phyloP scores from a whole-genome alignment of 2,888 invertebrate genomes.

The Drosophila nr. fundita region DNA sequence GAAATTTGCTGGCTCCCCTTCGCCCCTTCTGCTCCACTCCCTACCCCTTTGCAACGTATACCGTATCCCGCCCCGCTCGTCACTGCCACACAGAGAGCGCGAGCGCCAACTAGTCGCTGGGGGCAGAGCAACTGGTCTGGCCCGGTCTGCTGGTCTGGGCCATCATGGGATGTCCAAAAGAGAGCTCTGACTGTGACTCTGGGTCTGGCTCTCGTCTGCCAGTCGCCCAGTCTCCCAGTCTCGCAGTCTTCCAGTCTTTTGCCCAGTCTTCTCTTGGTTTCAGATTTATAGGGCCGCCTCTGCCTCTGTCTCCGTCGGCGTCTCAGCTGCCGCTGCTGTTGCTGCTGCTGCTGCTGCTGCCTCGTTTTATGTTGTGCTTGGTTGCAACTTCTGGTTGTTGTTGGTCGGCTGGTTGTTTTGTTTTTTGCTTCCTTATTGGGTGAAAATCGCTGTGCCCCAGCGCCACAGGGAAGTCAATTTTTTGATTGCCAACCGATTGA shows the following conservation, averaged over 20 bases:
- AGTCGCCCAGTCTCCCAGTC: conserved; percentile 32
- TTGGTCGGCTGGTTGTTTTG: conserved; percentile 28
- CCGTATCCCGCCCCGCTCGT: conserved; percentile 7
- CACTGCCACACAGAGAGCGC: conserved; percentile 27
- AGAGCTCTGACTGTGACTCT: conserved; percentile 17
- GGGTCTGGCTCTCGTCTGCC: conserved; percentile 34
- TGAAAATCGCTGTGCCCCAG: conserved; percentile 67
- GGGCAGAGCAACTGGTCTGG: conserved; percentile 71
- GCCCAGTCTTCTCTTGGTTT: conserved; percentile 31
- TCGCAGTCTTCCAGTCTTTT: conserved; percentile 34
- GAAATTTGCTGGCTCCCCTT: conserved; percentile 23
- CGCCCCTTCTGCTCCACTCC: neutral
- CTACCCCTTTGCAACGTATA: no score
- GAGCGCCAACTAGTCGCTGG: conserved; percentile 58
- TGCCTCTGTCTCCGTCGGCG: conserved; percentile 5
- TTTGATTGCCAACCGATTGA: conserved; percentile 76
- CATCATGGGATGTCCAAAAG: conserved; percentile 15
- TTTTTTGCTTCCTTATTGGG: conserved; percentile 76
- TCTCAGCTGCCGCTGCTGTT: conserved; percentile 15
- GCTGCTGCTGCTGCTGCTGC: conserved; percentile 28
- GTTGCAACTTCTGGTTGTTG: conserved; percentile 72
- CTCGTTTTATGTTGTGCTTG: conserved; percentile 62
- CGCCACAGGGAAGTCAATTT: conserved; percentile 63
- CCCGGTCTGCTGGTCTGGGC: conserved; percentile 58
- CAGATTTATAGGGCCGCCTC: conserved; percentile 66